Percentiles rank a stretch among this genome's conserved stretches.
phyloP scores from a whole-genome alignment of 2,888 invertebrate species.

The Leistus spinibarbis region DNA sequence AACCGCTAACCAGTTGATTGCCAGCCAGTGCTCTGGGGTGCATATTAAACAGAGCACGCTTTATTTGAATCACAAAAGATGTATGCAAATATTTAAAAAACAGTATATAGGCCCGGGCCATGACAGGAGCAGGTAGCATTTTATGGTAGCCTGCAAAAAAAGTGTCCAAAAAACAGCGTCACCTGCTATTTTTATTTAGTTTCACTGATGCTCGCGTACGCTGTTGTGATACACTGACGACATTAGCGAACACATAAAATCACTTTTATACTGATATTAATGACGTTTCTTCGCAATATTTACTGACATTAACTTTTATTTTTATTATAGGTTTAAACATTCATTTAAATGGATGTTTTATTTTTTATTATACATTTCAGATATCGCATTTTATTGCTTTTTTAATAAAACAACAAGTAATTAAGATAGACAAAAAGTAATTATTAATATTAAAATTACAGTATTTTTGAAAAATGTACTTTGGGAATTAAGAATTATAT shows the following conservation, averaged over 20 bases:
- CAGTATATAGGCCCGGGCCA: neutral
- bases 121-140: neutral
- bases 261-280: neutral
- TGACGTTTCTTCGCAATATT: neutral
- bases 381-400: neutral
- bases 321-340: neutral
- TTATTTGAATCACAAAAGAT: slow-evolving; percentile 4
- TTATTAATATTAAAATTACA: no score
- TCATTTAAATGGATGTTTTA: neutral
- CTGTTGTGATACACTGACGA: neutral
- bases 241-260: neutral
- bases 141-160: neutral
- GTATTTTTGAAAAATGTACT: no score
- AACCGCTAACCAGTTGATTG: neutral
- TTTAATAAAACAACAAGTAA: no score
- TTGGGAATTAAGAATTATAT: no score
- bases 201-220: neutral
- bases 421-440: no score
- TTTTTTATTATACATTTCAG: neutral
- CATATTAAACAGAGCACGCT: neutral
- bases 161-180: neutral
- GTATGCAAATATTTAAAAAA: neutral
- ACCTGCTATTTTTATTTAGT: slow-evolving; percentile 1
- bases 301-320: neutral
- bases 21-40: neutral